Evolutionary conservation across 2,113 vertebrate genomes (phyloP), one percentile per base, ranked within the genome.

Genomic region (human): DNA sequence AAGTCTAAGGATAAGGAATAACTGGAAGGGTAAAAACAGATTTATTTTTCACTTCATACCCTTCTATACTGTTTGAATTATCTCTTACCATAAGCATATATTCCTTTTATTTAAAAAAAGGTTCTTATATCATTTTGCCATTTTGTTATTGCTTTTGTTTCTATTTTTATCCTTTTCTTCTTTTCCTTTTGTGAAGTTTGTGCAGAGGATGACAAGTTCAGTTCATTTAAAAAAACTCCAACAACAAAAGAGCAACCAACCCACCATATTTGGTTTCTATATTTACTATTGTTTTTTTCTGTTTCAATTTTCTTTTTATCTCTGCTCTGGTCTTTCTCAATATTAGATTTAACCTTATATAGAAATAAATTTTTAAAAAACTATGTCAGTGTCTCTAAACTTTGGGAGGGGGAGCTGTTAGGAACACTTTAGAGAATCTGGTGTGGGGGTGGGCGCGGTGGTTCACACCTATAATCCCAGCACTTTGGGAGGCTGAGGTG

Each of bases 121-220:
- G 7, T 72, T 79, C 70, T 40, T 38, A 11, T 52, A 92, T 89
- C 75, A 38, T 13, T 91, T 91, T 59, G 48, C 64, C 79, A 23
- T 86, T 92, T 96, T 87, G 80, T 84, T 80, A 66, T 55, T 96
- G 84, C 64, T 70, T 96, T 97, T 4, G 13, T 59, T 89, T 96
- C 89, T 89, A 23, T 64, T 90, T 94, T 84, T 73, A 43, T 82
- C 12, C 9, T 32, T 38, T 30, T 89, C 90, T 48, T 72, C 55
- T 84, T 95, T 97, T 94, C 45, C 72, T 70, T 96, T 92, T 78
- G 57, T 92, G 75, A 95, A 73, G 20, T 89, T 64, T 80, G 78
- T 80, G 57, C 84, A 82, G 45, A 68, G 48, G 90, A 96, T 96
- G 87, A 90, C 22, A 48, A 78, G 75, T 78, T 94, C 66, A 30